phyloP scores from a whole-genome alignment of 1,140 invertebrate genomes.

The Rhopalosiphum maidis region DNA sequence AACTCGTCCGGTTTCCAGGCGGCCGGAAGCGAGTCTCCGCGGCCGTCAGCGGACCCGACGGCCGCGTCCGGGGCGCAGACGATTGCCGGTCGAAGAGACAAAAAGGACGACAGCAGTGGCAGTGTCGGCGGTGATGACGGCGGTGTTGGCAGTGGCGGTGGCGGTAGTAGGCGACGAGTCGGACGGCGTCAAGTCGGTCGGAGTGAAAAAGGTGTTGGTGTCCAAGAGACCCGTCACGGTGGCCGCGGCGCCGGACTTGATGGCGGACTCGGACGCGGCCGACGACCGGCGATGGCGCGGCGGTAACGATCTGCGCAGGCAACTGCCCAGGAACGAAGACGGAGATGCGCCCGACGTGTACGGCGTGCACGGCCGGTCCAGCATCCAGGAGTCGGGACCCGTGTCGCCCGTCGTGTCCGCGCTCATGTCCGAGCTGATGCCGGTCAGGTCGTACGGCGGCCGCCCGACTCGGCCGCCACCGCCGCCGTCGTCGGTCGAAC shows the following conservation, averaged over 20 bases:
- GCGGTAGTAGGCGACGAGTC: conserved; percentile 62
- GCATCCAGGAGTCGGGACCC: conserved; percentile 63
- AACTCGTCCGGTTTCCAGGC: conserved; percentile 66
- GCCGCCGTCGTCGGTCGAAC: not conserved
- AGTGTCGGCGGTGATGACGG: conserved; percentile 61
- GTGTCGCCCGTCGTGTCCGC: conserved; percentile 60
- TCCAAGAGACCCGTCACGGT: conserved; percentile 63
- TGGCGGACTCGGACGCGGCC: conserved; percentile 62
- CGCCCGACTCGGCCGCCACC: too few species aligned
- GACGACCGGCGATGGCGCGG: conserved; percentile 62
- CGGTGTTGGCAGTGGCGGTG: conserved; percentile 61
- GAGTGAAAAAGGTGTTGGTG: conserved; percentile 62
- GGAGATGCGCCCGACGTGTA: conserved; percentile 59
- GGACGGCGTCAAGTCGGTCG: conserved; percentile 61
- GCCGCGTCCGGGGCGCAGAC: conserved; percentile 57
- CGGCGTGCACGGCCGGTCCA: conserved; percentile 63
- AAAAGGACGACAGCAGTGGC: conserved; percentile 61
- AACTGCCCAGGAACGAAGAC: conserved; percentile 63
- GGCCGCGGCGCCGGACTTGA: not conserved
- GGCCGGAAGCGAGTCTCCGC: conserved; percentile 62
- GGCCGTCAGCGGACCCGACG: not conserved
- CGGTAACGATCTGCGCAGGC: conserved; percentile 68
- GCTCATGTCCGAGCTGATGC: conserved; percentile 62
- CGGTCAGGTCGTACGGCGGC: not conserved
- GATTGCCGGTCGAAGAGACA: conserved; percentile 59